Evolutionary conservation across 2,797 vertebrate genomes (phyloP).

Genomic region (Neosalanx taihuensis): DNA sequence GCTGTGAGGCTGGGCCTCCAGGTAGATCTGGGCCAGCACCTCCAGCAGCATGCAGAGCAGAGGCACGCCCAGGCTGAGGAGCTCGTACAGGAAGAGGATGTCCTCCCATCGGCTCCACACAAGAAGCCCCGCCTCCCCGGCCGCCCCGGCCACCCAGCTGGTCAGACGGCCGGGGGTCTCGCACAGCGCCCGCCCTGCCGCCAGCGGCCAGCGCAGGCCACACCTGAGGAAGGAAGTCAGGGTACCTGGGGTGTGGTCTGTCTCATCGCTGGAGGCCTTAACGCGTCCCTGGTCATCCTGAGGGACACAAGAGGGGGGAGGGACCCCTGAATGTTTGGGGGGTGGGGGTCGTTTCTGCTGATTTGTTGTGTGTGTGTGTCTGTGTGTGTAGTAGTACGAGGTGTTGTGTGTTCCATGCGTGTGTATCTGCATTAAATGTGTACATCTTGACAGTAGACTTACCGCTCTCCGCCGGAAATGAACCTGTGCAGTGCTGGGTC

Average conservation of each 20-base stretch:
- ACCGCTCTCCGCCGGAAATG: constrained; percentile 77
- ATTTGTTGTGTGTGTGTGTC: not conserved
- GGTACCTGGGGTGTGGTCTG: constrained; percentile 88
- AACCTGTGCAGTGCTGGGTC: constrained; percentile 56
- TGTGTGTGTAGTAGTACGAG: not conserved
- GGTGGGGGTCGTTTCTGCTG: not conserved
- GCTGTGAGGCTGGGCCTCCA: constrained; percentile 75
- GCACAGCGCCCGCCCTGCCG: constrained; percentile 77
- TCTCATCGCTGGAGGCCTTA: constrained; percentile 58
- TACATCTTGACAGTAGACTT: constrained; percentile 24
- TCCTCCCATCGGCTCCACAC: constrained; percentile 83
- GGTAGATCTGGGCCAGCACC: constrained; percentile 82
- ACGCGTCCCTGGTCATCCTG: constrained; percentile 67
- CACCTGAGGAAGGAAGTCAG: constrained; percentile 86
- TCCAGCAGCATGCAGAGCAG: constrained; percentile 87
- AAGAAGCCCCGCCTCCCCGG: constrained; percentile 73
- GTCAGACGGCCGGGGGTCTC: constrained; percentile 75
- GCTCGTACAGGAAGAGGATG: constrained; percentile 88
- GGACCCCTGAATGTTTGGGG: not conserved
- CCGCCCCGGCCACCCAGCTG: constrained; percentile 77
- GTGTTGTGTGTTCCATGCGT: not conserved
- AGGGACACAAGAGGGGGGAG: not conserved
- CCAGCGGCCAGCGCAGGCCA: constrained; percentile 80
- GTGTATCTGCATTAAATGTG: not conserved
- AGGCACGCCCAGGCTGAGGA: constrained; percentile 86